Evolutionary conservation across 2,888 invertebrate genomes (phyloP).

Genomic region (Tribolium freemani): DNA sequence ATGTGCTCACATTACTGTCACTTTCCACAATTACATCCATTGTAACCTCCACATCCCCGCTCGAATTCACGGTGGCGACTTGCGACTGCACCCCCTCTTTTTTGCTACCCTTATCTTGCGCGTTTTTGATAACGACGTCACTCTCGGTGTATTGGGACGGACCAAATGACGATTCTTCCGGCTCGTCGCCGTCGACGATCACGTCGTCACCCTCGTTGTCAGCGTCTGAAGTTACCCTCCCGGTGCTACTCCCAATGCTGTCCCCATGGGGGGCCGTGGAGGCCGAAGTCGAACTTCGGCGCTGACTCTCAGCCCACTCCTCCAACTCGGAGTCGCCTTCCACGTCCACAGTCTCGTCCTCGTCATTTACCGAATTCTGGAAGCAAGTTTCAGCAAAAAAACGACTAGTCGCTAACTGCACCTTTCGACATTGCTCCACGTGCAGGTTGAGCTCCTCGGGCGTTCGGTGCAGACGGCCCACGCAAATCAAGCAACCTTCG

Average conservation of each 20-base stretch:
- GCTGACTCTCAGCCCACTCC: constrained; percentile 70
- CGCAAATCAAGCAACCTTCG: constrained; percentile 78
- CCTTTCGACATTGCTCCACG: constrained; percentile 76
- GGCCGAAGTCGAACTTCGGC: constrained; percentile 60
- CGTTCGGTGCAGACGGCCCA: constrained; percentile 70
- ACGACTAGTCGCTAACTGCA: constrained; percentile 49
- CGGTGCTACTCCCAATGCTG: constrained; percentile 61
- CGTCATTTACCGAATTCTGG: constrained; percentile 67
- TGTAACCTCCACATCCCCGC: constrained; percentile 66
- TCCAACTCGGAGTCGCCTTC: constrained; percentile 74
- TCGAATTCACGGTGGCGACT: constrained; percentile 67
- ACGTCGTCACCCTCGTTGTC: constrained; percentile 66
- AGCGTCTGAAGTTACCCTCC: constrained; percentile 58
- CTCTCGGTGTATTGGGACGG: constrained; percentile 66
- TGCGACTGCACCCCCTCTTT: constrained; percentile 62
- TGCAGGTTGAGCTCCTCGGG: constrained; percentile 76
- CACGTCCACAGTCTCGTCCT: constrained; percentile 80
- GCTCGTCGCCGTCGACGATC: constrained; percentile 67
- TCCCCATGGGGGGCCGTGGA: constrained; percentile 52
- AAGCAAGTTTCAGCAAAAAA: not conserved
- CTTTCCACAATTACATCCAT: constrained; percentile 64
- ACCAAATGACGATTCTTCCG: constrained; percentile 64
- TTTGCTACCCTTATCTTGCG: constrained; percentile 55
- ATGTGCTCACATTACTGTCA: constrained; percentile 69
- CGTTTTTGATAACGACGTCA: constrained; percentile 61